These are phyloP conservation scores for Mythimna loreyi DNA, from an alignment of 2,888 invertebrate species.

Conservation along the genomic window DNA sequence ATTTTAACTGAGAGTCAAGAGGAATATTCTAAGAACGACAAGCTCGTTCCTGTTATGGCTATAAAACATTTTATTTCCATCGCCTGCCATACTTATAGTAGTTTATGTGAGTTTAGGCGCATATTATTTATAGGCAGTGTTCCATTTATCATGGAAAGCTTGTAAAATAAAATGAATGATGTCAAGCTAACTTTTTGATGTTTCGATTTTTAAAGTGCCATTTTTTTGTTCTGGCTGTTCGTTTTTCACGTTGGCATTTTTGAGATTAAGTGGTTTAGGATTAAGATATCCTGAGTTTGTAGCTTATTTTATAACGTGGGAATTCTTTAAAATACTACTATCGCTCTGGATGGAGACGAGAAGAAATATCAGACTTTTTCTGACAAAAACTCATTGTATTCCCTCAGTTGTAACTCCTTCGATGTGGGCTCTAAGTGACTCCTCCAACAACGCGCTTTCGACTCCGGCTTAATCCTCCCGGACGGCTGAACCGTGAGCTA, in stretches of 20 bases:
- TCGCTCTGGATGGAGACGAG: too few species aligned
- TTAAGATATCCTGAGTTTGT: neutral
- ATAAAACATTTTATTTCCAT: constrained; percentile 68
- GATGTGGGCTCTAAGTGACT: too few species aligned
- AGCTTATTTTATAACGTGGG: too few species aligned
- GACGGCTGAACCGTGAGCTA: too few species aligned
- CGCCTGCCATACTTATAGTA: constrained; percentile 60
- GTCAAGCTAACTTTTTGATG: constrained; percentile 33
- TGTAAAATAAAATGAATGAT: constrained; percentile 58
- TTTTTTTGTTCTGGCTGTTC: constrained; percentile 19
- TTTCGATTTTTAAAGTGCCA: constrained; percentile 34
- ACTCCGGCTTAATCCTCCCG: too few species aligned
- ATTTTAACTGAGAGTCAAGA: constrained; percentile 45
- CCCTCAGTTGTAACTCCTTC: too few species aligned
- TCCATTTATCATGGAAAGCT: constrained; percentile 61
- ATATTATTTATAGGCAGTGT: constrained; percentile 58
- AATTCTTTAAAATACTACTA: too few species aligned
- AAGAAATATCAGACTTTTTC: too few species aligned
- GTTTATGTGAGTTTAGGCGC: constrained; percentile 64
- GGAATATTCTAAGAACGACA: constrained; percentile 59
- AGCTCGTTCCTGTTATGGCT: constrained; percentile 56
- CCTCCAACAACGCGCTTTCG: too few species aligned
- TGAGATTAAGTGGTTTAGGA: neutral
- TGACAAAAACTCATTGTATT: too few species aligned
- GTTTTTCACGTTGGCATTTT: constrained; percentile 19